Base-by-base conservation (phyloP, 2,888 invertebrate genomes). In the Aphodius granarius region DNA sequence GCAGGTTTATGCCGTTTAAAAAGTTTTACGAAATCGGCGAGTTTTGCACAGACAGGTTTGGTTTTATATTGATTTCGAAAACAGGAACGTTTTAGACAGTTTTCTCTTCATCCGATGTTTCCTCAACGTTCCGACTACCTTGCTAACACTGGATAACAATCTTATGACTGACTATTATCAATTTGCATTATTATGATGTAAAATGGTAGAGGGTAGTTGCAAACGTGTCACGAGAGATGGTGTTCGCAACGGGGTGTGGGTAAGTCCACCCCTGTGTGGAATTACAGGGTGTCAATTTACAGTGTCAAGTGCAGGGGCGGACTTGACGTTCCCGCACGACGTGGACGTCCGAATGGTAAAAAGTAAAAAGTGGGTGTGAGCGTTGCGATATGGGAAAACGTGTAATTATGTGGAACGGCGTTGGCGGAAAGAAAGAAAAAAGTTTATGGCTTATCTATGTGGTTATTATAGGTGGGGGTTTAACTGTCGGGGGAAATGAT, bases 121-220 rank as follows among this genome's bases (percentile, higher is more conserved):
- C 23, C 70, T 21, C 73, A 75, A 75, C 73, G 22, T 20, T 68
- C 20, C 68, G 22, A n/a, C 68, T 20, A 68, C 21, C n/a, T 68
- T 68, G 19, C 21, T 20, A n/a, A 21, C 20, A 6, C n/a, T n/a
- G n/a, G n/a, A n/a, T n/a, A n/a, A n/a, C n/a, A n/a, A n/a, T n/a
- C n/a, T n/a, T n/a, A n/a, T n/a, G n/a, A n/a, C n/a, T n/a, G n/a
- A n/a, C n/a, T n/a, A n/a, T 21, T 20, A 68, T 68, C 68, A 68
- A 68, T 68, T 68, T 68, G 21, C 68, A 68, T 68, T n/a, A 68
- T 68, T 20, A 20, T 68, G 19, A 68, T 68, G 21, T 21, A 68
- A 19, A 68, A 19, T 68, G 19, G 68, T 68, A 66, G 66, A n/a
- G 18, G 17, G 19, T 19, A n/a, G 19, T 13, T 66, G 20, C 20